A percentile compares a stretch with the other conserved stretches of the same genome.
phyloP scores from a whole-genome alignment of 2,888 invertebrate species.

The Theretra japonica region DNA sequence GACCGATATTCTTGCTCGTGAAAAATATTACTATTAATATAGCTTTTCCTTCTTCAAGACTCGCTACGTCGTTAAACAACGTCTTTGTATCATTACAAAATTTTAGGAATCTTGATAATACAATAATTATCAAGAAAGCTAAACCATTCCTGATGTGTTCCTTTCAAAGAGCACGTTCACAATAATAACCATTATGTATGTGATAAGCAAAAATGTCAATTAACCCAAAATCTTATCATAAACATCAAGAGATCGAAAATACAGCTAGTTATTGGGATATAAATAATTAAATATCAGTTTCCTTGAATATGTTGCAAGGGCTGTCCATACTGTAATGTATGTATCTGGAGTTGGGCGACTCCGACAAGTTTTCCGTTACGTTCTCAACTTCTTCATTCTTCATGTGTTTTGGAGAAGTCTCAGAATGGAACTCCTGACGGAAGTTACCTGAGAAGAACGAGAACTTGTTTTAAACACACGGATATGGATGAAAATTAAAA shows the following conservation, averaged over 20 bases:
- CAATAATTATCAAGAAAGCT: too few species aligned
- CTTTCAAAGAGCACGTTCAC: background rate
- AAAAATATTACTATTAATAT: too few species aligned
- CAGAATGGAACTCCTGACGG: constrained; percentile 75
- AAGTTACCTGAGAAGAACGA: constrained; percentile 66
- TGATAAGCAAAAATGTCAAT: background rate
- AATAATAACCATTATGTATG: background rate
- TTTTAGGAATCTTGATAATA: too few species aligned
- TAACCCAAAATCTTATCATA: background rate
- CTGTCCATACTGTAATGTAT: constrained; percentile 73
- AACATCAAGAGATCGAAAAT: constrained; percentile 24
- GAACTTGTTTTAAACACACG: background rate
- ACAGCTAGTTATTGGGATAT: background rate
- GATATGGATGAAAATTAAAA: background rate
- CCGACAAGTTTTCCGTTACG: constrained; percentile 54
- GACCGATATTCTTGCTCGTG: too few species aligned
- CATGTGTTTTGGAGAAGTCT: constrained; percentile 71
- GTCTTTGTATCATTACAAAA: too few species aligned
- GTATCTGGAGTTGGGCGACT: constrained; percentile 70
- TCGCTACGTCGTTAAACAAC: too few species aligned
- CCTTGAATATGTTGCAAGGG: constrained; percentile 70
- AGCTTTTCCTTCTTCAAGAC: too few species aligned
- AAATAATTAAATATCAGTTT: constrained; percentile 72
- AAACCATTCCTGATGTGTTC: too few species aligned
- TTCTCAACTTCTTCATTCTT: constrained; percentile 64